Percentiles rank a stretch among this genome's conserved stretches.
phyloP scores from a whole-genome alignment of 2,888 invertebrate genomes.

The Diloba caeruleocephala region DNA sequence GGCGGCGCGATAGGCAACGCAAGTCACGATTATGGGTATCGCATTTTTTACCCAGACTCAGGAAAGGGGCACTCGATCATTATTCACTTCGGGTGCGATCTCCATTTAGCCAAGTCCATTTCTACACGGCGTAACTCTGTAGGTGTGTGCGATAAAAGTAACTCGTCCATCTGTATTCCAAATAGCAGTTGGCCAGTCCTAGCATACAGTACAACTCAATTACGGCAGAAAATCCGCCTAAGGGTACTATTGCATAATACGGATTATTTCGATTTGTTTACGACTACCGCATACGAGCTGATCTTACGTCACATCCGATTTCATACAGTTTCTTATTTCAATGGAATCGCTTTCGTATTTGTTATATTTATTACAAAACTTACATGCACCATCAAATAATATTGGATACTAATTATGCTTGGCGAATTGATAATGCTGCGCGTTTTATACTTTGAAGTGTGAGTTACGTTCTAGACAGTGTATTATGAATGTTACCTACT shows the following conservation, averaged over 20 bases:
- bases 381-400: constrained; percentile 44
- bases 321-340: constrained; percentile 56
- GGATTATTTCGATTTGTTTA: constrained; percentile 65
- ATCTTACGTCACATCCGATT: constrained; percentile 65
- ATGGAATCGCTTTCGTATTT: constrained; percentile 54
- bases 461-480: not conserved
- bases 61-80: constrained; percentile 61
- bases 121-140: constrained; percentile 54
- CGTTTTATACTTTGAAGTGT: constrained; percentile 44
- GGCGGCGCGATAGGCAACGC: constrained; percentile 2
- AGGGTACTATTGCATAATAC: constrained; percentile 64
- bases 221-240: constrained; percentile 58
- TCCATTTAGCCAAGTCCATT: constrained; percentile 64
- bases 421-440: constrained; percentile 68
- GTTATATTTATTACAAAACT: constrained; percentile 60
- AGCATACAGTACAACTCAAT: constrained; percentile 47
- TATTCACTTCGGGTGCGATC: constrained; percentile 67
- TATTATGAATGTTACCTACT: constrained; percentile 12
- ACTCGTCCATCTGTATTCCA: constrained; percentile 64
- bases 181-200: too few relatives aligned
- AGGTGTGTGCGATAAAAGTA: constrained; percentile 56
- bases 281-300: constrained; percentile 52
- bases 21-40: constrained; percentile 32
- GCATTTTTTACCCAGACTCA: constrained; percentile 47
- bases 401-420: constrained; percentile 56